phyloP scores from a whole-genome alignment of 2,113 vertebrate species.

The Zosterops hypoxanthus region DNA sequence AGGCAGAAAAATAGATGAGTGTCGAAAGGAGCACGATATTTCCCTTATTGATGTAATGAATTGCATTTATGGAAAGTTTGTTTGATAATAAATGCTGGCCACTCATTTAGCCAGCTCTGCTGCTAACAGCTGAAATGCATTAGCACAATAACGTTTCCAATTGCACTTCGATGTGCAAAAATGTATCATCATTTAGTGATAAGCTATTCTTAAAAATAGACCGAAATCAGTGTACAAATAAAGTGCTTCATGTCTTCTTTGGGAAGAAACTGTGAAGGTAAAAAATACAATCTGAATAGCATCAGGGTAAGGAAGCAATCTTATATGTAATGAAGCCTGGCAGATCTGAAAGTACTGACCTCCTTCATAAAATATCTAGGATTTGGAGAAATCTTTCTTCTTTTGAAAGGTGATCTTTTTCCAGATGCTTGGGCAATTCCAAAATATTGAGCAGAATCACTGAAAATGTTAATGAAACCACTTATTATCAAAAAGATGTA shows the following conservation, averaged over 20 bases:
- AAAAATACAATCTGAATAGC: not conserved
- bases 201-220: not conserved
- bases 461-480: not conserved
- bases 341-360: not conserved
- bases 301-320: not conserved
- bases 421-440: not conserved
- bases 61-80: slow-evolving; percentile 10
- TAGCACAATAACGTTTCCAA: not conserved
- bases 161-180: not conserved
- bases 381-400: not conserved
- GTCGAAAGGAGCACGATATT: not conserved
- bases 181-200: not conserved
- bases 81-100: not conserved
- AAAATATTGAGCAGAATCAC: not conserved
- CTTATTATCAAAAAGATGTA: not conserved
- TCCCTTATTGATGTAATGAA: not conserved
- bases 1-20: not conserved
- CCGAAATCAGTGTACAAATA: not conserved
- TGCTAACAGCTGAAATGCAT: not conserved
- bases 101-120: not conserved
- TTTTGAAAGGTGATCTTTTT: not conserved
- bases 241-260: not conserved
- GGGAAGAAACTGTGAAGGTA: not conserved
- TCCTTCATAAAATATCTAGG: not conserved
- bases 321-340: not conserved